These are phyloP conservation scores for Hyppa rectilinea DNA, from an alignment of 2,888 invertebrate species.

Conservation along the genomic window DNA sequence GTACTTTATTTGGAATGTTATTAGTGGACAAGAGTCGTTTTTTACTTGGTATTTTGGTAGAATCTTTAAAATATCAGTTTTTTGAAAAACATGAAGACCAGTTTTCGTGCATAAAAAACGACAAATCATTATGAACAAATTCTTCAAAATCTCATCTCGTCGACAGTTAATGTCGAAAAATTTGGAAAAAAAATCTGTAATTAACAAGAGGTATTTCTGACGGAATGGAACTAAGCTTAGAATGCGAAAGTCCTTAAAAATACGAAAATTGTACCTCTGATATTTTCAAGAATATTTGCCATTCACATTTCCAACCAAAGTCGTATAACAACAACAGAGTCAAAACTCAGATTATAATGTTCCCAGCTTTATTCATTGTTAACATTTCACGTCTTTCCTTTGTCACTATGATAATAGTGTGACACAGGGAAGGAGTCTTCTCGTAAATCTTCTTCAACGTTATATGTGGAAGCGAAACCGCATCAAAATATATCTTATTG, in stretches of 20 bases:
- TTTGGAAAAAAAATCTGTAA: too few species aligned
- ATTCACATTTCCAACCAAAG: background rate
- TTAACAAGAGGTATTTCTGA: background rate
- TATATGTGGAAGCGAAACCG: conserved; percentile 51
- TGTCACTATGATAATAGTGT: conserved; percentile 63
- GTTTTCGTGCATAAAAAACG: background rate
- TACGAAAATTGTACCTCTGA: background rate
- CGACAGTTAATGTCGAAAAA: background rate
- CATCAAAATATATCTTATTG: conserved; percentile 60
- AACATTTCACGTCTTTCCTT: conserved; percentile 50
- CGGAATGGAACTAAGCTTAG: background rate
- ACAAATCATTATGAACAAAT: background rate
- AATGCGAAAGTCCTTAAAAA: background rate
- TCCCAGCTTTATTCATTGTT: conserved; percentile 49
- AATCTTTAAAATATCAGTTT: background rate
- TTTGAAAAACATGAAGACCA: background rate
- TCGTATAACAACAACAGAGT: background rate
- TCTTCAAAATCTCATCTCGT: background rate
- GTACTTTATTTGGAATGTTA: conserved; percentile 33
- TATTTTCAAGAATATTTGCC: conserved; percentile 2
- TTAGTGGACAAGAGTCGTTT: background rate
- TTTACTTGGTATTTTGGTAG: background rate
- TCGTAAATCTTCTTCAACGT: conserved; percentile 64
- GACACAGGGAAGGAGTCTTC: conserved; percentile 49
- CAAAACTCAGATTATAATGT: conserved; percentile 23